These are phyloP conservation scores for Congeria kusceri DNA, from an alignment of 2,888 invertebrate species.

Conservation along the genomic window DNA sequence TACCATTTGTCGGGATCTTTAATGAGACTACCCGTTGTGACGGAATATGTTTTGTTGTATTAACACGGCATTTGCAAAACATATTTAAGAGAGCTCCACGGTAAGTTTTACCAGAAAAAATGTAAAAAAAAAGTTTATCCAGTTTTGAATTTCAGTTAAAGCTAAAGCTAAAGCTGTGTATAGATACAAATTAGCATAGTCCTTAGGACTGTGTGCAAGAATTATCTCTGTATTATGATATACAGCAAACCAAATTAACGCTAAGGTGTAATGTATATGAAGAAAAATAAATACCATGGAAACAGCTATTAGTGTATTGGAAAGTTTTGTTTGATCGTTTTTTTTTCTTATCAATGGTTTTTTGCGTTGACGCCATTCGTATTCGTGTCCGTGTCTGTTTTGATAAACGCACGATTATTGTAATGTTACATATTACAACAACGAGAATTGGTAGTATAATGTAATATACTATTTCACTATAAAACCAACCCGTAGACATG, in stretches of 20 bases:
- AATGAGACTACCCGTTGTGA: no score
- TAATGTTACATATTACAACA: conserved; percentile 11
- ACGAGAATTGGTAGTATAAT: conserved; percentile 28
- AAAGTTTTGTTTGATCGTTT: conserved; percentile 22
- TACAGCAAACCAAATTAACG: background rate
- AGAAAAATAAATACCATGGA: conserved; percentile 16
- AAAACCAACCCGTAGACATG: conserved; percentile 8
- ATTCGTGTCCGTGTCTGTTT: conserved; percentile 7
- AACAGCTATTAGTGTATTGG: conserved; percentile 12
- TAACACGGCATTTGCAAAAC: no score
- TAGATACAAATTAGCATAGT: background rate
- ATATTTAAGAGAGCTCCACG: no score
- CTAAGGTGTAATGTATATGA: conserved; percentile 15
- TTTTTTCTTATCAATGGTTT: conserved; percentile 14
- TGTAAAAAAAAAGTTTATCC: conserved; percentile 28
- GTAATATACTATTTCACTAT: conserved; percentile 23
- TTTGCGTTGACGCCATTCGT: conserved; percentile 9
- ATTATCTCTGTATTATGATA: background rate
- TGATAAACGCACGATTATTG: conserved; percentile 9
- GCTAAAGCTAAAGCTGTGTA: background rate
- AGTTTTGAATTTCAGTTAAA: conserved; percentile 22
- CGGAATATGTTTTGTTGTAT: no score
- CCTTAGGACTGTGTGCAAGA: background rate
- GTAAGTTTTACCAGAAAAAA: no score
- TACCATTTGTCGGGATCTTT: no score